Conservation (phyloP, 2,888 invertebrate genomes). For the Synergus japonicus region DNA sequence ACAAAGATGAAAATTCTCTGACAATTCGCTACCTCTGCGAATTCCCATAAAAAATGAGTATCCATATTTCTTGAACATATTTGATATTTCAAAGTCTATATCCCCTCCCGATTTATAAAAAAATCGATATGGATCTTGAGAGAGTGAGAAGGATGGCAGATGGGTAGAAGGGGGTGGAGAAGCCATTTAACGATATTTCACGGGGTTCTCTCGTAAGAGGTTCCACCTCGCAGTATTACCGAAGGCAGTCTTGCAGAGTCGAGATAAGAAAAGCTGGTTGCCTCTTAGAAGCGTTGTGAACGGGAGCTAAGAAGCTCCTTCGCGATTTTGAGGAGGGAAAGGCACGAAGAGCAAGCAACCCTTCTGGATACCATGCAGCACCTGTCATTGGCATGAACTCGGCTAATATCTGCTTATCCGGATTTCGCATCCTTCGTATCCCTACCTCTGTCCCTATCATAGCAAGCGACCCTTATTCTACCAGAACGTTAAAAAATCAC, state of each 20-base stretch:
- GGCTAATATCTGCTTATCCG: constrained; percentile 75
- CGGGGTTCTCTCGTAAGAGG: constrained; percentile 69
- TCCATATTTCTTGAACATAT: constrained; percentile 19
- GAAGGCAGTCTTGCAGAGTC: constrained; percentile 76
- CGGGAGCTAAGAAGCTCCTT: constrained; percentile 66
- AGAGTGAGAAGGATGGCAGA: not conserved
- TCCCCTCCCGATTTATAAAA: not conserved
- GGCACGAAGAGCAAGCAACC: constrained; percentile 64
- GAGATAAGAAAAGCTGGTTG: constrained; percentile 72
- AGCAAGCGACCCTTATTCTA: not conserved
- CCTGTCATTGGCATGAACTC: constrained; percentile 59
- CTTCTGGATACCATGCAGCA: constrained; percentile 60
- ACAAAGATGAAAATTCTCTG: too few species aligned
- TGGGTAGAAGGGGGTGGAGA: constrained; percentile 49
- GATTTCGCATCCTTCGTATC: constrained; percentile 66
- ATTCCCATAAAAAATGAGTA: not conserved
- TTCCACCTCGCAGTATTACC: constrained; percentile 69
- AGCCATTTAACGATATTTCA: constrained; percentile 75
- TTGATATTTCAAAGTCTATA: constrained; percentile 21
- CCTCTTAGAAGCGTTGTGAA: constrained; percentile 66
- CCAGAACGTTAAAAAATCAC: constrained; percentile 33
- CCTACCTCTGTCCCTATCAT: constrained; percentile 53
- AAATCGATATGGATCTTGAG: constrained; percentile 6
- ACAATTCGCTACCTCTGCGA: too few species aligned
- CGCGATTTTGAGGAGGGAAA: constrained; percentile 59